Base-by-base conservation (phyloP, 2,888 invertebrate species). In the Limulus polyphemus region DNA sequence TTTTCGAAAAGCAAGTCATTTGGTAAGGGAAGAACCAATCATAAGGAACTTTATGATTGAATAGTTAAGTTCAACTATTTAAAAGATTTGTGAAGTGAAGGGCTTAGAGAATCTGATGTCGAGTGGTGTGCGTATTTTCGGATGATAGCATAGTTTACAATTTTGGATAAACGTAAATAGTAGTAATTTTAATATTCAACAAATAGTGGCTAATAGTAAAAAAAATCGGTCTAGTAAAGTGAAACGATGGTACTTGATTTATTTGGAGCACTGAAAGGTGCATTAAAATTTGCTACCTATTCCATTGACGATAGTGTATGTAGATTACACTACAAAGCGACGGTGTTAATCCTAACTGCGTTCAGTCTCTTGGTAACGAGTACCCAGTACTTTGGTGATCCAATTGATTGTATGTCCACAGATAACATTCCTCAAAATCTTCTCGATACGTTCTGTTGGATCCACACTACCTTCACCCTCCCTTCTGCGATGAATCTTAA, bases 391-490 rank as follows among this genome's bases (percentile, higher is more conserved):
- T 61, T 70, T 48, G 70, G 70, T 11, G 64, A 69, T n/a, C 68
- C 69, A 10, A 70, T 70, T 11, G 65, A 65, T 50, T 70, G 70
- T 59, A 59, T 65, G 7, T 47, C 62, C 10, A 62, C 90, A 73
- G 77, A 77, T 14, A 90, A 90, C 73, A 88, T 91, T 68, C 90
- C 90, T n/a, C 79, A 86, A 67, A 84, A 86, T 72, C 87, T 91
- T 4, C 90, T 93, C 87, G 91, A 93, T 79, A 91, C 91, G 46
- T 92, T 91, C 75, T 93, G 93, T 78, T 89, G 89, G 89, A 81
- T 82, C 61, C 91, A 91, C 76, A 90, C 91, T 57, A 93, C 93
- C 68, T 93, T 90, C 78, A 92, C 91, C 59, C 86, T 92, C 70
- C 91, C 92, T 2, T 57, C 64, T 11, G 71, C 71, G 0, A 65